Conservation (phyloP, 30 jellyfish, hydroid and myxozoan species). For the Clytia hemisphaerica region DNA sequence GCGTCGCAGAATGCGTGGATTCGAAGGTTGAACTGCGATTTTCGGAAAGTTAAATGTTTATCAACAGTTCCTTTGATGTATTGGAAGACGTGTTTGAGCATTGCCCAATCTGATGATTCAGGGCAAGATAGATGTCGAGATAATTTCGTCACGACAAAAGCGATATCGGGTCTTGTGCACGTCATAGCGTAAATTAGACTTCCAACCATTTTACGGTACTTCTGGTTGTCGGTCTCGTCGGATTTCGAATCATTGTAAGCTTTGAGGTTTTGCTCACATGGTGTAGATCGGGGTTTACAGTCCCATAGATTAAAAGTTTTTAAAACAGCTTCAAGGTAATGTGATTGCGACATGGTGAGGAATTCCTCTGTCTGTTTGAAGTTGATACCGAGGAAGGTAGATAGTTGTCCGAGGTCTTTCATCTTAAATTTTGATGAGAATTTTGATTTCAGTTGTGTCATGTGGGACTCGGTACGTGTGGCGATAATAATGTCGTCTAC, state of each 20-base stretch:
- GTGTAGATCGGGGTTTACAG: conserved; percentile 32
- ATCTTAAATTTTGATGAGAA: conserved; percentile 13
- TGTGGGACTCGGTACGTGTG: neutral
- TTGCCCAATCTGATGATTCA: conserved; percentile 6
- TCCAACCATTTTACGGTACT: conserved; percentile 24
- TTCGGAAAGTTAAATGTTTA: neutral
- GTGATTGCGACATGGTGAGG: neutral
- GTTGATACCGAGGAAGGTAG: conserved; percentile 24
- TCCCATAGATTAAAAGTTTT: neutral
- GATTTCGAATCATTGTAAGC: too few species aligned
- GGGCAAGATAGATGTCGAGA: conserved; percentile 26
- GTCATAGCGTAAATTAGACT: conserved; percentile 30
- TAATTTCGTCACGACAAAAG: neutral
- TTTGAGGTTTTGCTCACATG: conserved; percentile 21
- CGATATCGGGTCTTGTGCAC: conserved; percentile 39
- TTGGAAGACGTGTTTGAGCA: conserved; percentile 34
- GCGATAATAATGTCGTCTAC: conserved; percentile 31
- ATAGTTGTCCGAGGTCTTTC: conserved; percentile 28
- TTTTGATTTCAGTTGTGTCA: neutral
- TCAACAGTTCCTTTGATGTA: conserved; percentile 35
- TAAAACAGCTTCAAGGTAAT: neutral
- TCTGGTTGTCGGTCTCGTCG: conserved; percentile 13
- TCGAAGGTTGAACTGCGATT: neutral
- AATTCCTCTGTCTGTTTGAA: neutral
- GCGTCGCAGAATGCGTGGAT: conserved; percentile 35